Conservation (phyloP, 2,888 invertebrate genomes). For the Myopa tessellatipennis region DNA sequence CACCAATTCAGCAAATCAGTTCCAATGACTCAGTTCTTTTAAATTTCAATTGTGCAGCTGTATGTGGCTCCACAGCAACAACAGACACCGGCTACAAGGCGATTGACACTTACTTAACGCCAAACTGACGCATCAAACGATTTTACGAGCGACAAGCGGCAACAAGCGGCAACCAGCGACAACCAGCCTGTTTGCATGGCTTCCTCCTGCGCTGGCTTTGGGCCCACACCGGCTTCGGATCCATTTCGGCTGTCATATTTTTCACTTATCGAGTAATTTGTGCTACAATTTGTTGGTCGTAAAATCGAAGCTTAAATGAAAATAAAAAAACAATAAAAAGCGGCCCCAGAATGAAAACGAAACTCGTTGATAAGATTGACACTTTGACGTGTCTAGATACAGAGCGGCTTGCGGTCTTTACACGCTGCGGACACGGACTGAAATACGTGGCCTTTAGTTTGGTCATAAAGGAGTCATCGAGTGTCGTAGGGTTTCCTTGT, state of each 20-base stretch:
- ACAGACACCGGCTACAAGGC: background rate
- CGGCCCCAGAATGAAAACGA: slow-evolving; percentile 23
- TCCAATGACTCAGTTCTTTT: slow-evolving; percentile 20
- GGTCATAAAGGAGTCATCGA: slow-evolving; percentile 19
- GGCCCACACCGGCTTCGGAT: slow-evolving; percentile 14
- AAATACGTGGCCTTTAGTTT: slow-evolving; percentile 39
- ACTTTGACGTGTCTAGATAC: background rate
- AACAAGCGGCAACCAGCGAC: slow-evolving; percentile 44
- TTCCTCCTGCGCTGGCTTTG: background rate
- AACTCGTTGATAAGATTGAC: slow-evolving; percentile 37
- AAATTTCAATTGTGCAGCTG: background rate
- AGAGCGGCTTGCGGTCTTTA: slow-evolving; percentile 44
- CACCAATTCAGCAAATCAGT: slow-evolving; percentile 34
- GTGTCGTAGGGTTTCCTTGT: background rate
- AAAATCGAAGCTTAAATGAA: slow-evolving; percentile 53
- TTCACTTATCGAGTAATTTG: slow-evolving; percentile 64
- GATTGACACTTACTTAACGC: slow-evolving; percentile 59
- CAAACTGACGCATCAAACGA: slow-evolving; percentile 53
- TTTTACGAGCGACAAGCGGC: slow-evolving; percentile 42
- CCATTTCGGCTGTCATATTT: slow-evolving; percentile 60
- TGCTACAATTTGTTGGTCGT: slow-evolving; percentile 59
- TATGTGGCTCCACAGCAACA: background rate
- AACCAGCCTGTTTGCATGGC: background rate
- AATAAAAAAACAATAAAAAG: slow-evolving; percentile 40
- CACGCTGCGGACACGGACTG: slow-evolving; percentile 56